Percentiles rank a stretch among this genome's conserved stretches.
Conservation (phyloP, 2,888 invertebrate genomes). For the Dryomyza anilis region DNA sequence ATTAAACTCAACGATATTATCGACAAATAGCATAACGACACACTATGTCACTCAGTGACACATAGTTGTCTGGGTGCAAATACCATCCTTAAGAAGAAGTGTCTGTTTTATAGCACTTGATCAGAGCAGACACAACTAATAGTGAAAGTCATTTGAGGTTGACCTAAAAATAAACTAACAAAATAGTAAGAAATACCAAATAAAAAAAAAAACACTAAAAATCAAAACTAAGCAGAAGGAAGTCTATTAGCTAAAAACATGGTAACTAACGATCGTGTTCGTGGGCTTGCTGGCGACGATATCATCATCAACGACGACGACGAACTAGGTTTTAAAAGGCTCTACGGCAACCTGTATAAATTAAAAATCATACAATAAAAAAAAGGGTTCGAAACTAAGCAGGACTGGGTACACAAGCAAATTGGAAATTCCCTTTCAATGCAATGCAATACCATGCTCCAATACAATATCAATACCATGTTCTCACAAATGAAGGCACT, state of each 20-base stretch:
- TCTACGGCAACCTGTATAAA: too few relatives aligned
- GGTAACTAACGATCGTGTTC: conserved; percentile 28
- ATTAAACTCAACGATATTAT: neutral
- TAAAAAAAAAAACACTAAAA: conserved; percentile 2
- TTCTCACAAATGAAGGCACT: conserved; percentile 30
- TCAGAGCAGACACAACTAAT: conserved; percentile 50
- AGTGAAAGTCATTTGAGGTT: conserved; percentile 47
- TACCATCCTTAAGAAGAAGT: too few relatives aligned
- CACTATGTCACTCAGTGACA: neutral
- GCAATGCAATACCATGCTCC: neutral
- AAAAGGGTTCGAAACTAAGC: too few relatives aligned
- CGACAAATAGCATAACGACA: neutral
- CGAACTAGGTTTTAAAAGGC: too few relatives aligned
- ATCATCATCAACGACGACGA: conserved; percentile 6
- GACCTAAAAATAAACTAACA: conserved; percentile 20
- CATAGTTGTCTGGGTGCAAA: neutral
- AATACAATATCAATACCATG: conserved; percentile 8
- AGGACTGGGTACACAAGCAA: conserved; percentile 4
- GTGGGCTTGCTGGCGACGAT: conserved; percentile 1
- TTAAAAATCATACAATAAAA: too few relatives aligned
- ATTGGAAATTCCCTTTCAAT: conserved; percentile 23
- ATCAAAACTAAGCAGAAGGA: conserved; percentile 30
- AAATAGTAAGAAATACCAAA: neutral
- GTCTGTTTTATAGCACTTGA: neutral
- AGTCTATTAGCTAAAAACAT: conserved; percentile 31